Evolutionary conservation across 2,113 vertebrate genomes (phyloP).

Genomic region (Pygoscelis adeliae): DNA sequence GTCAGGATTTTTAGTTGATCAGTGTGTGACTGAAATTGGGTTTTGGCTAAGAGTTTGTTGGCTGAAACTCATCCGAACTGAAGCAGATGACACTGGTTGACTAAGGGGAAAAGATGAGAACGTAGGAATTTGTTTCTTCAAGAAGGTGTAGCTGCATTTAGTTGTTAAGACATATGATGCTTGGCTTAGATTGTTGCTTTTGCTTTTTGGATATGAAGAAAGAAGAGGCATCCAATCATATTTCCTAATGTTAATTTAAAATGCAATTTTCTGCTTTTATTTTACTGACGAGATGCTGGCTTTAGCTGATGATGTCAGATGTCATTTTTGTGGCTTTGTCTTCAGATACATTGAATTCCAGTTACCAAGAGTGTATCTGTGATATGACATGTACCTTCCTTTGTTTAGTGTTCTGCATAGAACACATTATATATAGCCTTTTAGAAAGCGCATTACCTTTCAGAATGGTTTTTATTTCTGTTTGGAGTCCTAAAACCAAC

Average conservation of each 20-base stretch:
- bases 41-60: conserved; percentile 35
- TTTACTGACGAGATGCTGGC: background rate
- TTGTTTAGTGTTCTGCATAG: background rate
- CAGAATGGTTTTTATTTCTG: background rate
- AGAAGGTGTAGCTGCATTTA: background rate
- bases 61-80: background rate
- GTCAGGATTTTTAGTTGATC: conserved; percentile 57
- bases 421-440: background rate
- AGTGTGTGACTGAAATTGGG: conserved; percentile 32
- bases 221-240: background rate
- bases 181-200: background rate
- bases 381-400: background rate
- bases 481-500: background rate
- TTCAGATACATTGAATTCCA: background rate
- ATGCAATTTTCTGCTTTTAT: background rate
- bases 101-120: background rate
- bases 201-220: background rate
- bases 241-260: background rate
- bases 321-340: background rate
- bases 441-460: background rate
- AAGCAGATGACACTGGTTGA: conserved; percentile 14
- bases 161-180: background rate
- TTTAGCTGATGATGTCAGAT: background rate
- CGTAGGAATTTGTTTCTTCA: background rate
- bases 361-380: background rate